Evolutionary conservation across 2,888 invertebrate genomes (phyloP).

Genomic region (Drosophila melanosoma): DNA sequence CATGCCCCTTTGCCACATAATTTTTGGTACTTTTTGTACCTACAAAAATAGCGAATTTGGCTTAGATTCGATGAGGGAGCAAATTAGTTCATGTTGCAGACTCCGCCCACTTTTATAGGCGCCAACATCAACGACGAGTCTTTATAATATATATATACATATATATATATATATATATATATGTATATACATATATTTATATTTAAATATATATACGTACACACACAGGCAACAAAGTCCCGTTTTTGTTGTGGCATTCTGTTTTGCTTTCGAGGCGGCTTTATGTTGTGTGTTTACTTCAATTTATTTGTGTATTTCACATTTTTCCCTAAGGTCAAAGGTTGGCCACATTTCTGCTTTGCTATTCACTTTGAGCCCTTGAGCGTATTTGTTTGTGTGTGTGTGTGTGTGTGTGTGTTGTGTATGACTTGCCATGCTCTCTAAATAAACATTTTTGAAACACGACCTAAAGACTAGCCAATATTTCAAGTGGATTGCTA

Average conservation of each 20-base stretch:
- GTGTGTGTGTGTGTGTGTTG: not conserved
- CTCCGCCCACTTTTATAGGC: constrained; percentile 34
- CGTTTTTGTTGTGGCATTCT: constrained; percentile 35
- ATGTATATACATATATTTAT: not conserved
- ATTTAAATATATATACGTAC: not conserved
- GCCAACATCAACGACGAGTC: constrained; percentile 32
- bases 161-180: not conserved
- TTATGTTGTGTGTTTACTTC: constrained; percentile 64
- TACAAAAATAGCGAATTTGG: constrained; percentile 52
- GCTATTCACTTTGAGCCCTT: constrained; percentile 30
- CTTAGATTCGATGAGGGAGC: constrained; percentile 36
- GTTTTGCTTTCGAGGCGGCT: constrained; percentile 51
- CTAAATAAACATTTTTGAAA: not conserved
- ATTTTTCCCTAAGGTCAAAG: constrained; percentile 72
- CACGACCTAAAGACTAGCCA: not conserved
- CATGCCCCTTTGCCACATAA: not conserved
- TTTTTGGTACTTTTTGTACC: constrained; percentile 8
- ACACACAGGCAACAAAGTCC: not conserved
- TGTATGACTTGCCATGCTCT: constrained; percentile 1
- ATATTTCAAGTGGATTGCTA: constrained; percentile 2
- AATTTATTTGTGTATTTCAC: constrained; percentile 79
- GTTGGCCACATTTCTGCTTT: constrained; percentile 55
- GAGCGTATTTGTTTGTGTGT: constrained; percentile 5
- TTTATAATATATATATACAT: not conserved
- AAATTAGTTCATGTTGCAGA: constrained; percentile 63